Conservation (phyloP, 2,113 vertebrate species). For the Clarias gariepinus region DNA sequence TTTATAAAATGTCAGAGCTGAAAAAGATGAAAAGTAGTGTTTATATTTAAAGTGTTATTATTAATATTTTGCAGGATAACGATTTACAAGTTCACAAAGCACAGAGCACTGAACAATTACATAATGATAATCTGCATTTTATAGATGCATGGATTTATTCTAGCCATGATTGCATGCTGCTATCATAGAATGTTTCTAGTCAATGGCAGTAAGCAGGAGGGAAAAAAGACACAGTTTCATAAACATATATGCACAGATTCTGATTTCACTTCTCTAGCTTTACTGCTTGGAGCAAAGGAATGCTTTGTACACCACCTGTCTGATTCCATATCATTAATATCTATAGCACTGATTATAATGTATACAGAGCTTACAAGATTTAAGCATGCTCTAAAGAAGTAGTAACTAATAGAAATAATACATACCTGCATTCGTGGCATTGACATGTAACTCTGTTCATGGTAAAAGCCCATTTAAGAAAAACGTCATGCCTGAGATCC, state of each 20-base stretch:
- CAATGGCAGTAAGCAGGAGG: background rate
- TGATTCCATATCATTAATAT: constrained; percentile 1
- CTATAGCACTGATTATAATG: background rate
- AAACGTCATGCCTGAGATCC: background rate
- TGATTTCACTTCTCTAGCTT: background rate
- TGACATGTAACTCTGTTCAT: constrained; percentile 59
- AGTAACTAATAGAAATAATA: constrained; percentile 4
- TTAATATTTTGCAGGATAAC: background rate
- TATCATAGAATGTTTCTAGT: background rate
- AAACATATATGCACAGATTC: background rate
- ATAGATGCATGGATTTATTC: background rate
- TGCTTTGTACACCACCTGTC: constrained; percentile 4
- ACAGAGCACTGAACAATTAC: background rate
- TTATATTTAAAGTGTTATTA: background rate
- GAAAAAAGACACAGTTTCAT: background rate
- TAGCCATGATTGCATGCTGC: background rate
- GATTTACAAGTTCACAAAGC: background rate
- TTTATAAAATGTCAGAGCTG: background rate
- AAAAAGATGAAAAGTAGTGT: background rate
- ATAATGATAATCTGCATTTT: background rate
- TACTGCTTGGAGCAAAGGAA: constrained; percentile 8
- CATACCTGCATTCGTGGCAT: constrained; percentile 69
- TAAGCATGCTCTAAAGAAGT: background rate
- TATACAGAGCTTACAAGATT: background rate
- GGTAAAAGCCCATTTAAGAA: background rate